Base-by-base conservation (phyloP, 2,797 vertebrate species). In the Spheniscus humboldti region DNA sequence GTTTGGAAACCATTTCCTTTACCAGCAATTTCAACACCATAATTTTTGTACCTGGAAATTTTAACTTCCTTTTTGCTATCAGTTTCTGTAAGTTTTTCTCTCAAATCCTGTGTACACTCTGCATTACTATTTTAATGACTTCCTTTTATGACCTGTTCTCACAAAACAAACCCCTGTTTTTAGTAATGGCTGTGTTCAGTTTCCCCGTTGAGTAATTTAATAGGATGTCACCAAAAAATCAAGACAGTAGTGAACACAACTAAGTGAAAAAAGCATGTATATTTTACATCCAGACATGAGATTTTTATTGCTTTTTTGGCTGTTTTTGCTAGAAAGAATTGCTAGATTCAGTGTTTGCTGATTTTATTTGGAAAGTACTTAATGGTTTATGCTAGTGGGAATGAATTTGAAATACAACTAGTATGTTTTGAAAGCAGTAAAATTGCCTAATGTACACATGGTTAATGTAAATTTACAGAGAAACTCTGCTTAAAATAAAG, bases 321-420 rank as follows among this genome's bases (percentile, higher is more conserved):
- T 27, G 1, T 11, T 75, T 78, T 69, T 76, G 1, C 7, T n/a
- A 37, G 16, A 25, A 5, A 45, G 10, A 64, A 47, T 71, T 50
- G 39, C 11, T 76, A 73, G 18, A 55, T 79, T 82, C 22, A 28
- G 13, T 27, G 66, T 87, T 64, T 82, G 13, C 15, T 63, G 8
- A 66, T 69, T 92, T 73, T 53, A 19, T 69, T 82, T 81, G n/a
- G 50, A 66, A 91, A 89, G 23, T 68, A 43, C 30, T 73, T 62
- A 91, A 78, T 24, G 7, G 18, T 62, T 72, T 89, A 5, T 33
- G 27, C 20, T 82, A 53, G 45, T 68, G 30, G 25, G 63, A 94
- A 83, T 55, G 24, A 83, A 41, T 37, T 27, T 59, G 43, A 90
- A 64, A 57, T 47, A 57, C 6, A 75, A 19, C 13, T 18, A 48